phyloP scores from a whole-genome alignment of 30 jellyfish, hydroid and myxozoan species.

The Cassiopea xamachana region DNA sequence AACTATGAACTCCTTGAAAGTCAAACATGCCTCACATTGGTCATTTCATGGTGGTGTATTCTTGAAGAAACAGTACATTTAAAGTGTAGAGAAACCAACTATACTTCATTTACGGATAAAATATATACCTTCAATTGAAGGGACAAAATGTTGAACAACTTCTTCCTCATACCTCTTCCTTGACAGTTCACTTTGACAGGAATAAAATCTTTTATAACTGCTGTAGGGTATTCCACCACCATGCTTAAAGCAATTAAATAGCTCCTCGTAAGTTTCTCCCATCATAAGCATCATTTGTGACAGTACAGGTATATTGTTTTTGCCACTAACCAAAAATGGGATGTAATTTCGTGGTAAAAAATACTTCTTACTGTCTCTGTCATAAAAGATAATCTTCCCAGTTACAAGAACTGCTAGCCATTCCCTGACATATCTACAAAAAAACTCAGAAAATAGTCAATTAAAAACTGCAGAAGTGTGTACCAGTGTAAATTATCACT shows the following conservation, averaged over 20 bases:
- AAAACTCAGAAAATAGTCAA: background rate
- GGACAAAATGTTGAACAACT: background rate
- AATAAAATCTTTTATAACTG: constrained; percentile 14
- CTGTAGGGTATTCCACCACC: constrained; percentile 48
- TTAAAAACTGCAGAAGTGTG: too few species aligned
- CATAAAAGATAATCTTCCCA: constrained; percentile 10
- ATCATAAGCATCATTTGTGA: constrained; percentile 19
- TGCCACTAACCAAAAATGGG: constrained; percentile 32
- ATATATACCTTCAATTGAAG: constrained; percentile 26
- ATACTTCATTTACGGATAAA: background rate
- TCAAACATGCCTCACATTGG: too few species aligned
- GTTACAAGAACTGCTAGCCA: constrained; percentile 44
- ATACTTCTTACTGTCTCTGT: constrained; percentile 19
- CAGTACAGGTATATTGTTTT: constrained; percentile 23
- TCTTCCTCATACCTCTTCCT: constrained; percentile 27
- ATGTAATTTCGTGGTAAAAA: constrained; percentile 41
- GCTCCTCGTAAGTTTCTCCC: background rate
- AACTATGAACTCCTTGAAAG: too few species aligned
- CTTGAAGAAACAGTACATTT: too few species aligned
- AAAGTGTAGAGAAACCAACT: too few species aligned
- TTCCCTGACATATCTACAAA: constrained; percentile 48
- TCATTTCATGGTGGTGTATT: too few species aligned
- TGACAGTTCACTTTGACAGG: constrained; percentile 24
- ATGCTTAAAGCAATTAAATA: constrained; percentile 18
- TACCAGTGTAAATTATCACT: too few species aligned